These are phyloP conservation scores for Otis tarda DNA, from an alignment of 2,113 vertebrate species.

Conservation along the genomic window DNA sequence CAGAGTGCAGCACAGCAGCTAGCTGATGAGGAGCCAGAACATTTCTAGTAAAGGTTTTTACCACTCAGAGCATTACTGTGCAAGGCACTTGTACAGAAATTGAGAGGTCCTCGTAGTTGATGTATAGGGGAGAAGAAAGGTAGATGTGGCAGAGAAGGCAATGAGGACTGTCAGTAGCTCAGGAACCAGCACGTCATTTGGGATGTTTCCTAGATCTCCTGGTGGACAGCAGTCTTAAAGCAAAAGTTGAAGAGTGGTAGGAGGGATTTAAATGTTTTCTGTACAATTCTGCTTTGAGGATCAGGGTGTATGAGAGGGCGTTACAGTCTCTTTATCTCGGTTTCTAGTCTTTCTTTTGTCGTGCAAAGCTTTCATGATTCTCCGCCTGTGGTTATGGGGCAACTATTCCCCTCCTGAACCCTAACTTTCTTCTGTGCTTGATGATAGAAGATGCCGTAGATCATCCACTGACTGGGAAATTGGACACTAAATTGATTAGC, in stretches of 20 bases:
- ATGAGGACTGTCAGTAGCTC: background rate
- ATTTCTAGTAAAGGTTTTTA: background rate
- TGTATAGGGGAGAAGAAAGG: background rate
- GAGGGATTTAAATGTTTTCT: background rate
- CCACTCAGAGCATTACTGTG: background rate
- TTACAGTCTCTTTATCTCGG: background rate
- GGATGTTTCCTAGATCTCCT: background rate
- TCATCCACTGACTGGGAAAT: background rate
- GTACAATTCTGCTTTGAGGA: background rate
- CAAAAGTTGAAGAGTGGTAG: background rate
- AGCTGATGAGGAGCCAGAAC: background rate
- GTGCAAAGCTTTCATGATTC: background rate
- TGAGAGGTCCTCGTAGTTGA: background rate
- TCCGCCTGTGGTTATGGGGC: background rate
- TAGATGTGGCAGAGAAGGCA: background rate
- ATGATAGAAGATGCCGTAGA: background rate
- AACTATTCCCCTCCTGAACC: background rate
- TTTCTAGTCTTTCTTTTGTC: background rate
- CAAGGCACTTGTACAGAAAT: background rate
- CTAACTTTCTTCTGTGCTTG: background rate
- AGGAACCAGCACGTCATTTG: accelerated
- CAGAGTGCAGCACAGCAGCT: background rate
- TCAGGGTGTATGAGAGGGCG: background rate
- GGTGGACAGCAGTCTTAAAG: background rate
- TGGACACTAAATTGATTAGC: conserved; percentile 45